Conservation (phyloP, 2,797 vertebrate genomes). For the Notamacropus eugenii region DNA sequence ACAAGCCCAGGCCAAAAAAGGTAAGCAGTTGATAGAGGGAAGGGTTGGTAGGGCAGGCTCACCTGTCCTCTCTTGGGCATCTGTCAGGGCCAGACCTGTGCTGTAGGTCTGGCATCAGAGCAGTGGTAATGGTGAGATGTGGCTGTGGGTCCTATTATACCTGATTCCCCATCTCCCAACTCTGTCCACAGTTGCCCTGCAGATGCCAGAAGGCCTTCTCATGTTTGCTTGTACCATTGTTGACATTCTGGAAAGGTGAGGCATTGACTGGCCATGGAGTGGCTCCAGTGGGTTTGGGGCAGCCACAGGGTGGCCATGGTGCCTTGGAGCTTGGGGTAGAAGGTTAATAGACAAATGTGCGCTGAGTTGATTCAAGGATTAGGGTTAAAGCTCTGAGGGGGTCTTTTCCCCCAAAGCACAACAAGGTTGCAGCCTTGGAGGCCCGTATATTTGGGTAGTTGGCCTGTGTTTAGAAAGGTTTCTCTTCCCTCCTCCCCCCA, state of each 20-base stretch:
- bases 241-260: constrained; percentile 96
- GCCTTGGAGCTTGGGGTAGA: background rate
- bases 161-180: constrained; percentile 62
- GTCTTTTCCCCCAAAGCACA: background rate
- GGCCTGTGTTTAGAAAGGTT: background rate
- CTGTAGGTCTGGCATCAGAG: rapidly evolving
- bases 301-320: constrained; percentile 1
- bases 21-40: constrained; percentile 83
- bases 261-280: background rate
- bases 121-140: background rate
- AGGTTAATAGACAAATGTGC: background rate
- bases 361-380: background rate
- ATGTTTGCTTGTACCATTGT: constrained; percentile 97
- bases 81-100: background rate
- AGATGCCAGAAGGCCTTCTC: constrained; percentile 98
- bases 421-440: too few relatives aligned
- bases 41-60: background rate
- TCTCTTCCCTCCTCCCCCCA: constrained; percentile 49
- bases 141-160: background rate
- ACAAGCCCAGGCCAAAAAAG: constrained; percentile 91
- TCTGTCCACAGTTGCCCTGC: constrained; percentile 93
- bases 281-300: constrained; percentile 2
- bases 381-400: background rate
- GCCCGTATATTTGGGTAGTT: background rate
- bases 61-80: background rate